Percentiles rank a stretch among this genome's conserved stretches.
These are phyloP conservation scores for Drosophila emarginata DNA, from an alignment of 2,888 invertebrate genomes.

Conservation along the genomic window DNA sequence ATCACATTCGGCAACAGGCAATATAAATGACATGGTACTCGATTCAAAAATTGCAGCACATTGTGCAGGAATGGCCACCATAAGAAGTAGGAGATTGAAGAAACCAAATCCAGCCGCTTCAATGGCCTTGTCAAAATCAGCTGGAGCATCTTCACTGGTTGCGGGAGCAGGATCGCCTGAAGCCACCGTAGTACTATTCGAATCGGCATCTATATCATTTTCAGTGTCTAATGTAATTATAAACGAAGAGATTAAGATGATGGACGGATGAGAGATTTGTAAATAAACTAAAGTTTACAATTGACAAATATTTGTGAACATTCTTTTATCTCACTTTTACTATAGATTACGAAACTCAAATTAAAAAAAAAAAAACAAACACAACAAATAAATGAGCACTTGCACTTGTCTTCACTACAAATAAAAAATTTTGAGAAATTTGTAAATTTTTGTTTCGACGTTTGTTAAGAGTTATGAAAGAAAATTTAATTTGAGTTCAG, in stretches of 20 bases:
- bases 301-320: neutral
- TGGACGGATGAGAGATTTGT: neutral
- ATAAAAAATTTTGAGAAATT: neutral
- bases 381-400: neutral
- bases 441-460: neutral
- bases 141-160: slow-evolving; percentile 69
- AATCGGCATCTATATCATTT: slow-evolving; percentile 39
- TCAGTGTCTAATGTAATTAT: slow-evolving; percentile 26
- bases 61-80: slow-evolving; percentile 86
- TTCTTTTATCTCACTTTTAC: slow-evolving; percentile 16
- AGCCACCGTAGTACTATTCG: slow-evolving; percentile 36
- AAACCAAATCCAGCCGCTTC: slow-evolving; percentile 87
- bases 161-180: neutral
- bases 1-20: slow-evolving; percentile 90
- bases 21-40: slow-evolving; percentile 88
- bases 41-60: slow-evolving; percentile 88
- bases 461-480: too few species aligned
- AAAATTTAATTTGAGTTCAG: too few species aligned
- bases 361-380: neutral
- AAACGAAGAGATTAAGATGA: neutral
- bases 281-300: slow-evolving; percentile 1
- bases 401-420: neutral
- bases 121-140: slow-evolving; percentile 89
- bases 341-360: neutral
- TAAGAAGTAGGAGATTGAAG: slow-evolving; percentile 86